Evolutionary conservation across 2,888 invertebrate genomes (phyloP), one percentile per base, ranked within the genome.

Genomic region (Microdon myrmicae): DNA sequence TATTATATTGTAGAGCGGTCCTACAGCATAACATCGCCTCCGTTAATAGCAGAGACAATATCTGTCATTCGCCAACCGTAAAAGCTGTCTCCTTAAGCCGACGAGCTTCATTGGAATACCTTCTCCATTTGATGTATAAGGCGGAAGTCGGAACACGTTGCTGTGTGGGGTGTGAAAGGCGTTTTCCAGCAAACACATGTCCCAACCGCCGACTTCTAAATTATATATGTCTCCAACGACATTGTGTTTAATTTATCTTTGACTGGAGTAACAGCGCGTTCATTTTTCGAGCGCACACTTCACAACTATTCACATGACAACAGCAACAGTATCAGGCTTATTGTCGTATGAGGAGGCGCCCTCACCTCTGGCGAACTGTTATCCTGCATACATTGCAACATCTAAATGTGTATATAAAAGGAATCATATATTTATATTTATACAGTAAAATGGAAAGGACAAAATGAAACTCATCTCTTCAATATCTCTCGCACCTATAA

Each of bases 401-500:
- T 20, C 13, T 35, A 49, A 55, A 49, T 45, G 20, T 44, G 29
- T 44, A 35, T 17, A 37, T 19, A 49, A 44, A 28, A 58, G 35
- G 31, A 38, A 39, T 35, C 28, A 32, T n/a, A 32, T 26, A 34
- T 9, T 3, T n/a, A n/a, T n/a, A n/a, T n/a, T n/a, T n/a, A n/a
- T n/a, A n/a, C n/a, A n/a, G n/a, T n/a, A n/a, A n/a, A n/a, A n/a
- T n/a, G n/a, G n/a, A 38, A 3, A 25, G 35, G 26, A 45, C 34
- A 45, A 39, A 45, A 49, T 58, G 45, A 58, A 58, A 56, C 64
- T 45, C 64, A 58, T 64, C 64, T 58, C 64, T 58, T 53, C 64
- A 58, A 64, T 64, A 64, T 64, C 64, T 53, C 58, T 56, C 58
- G 53, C 58, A 64, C 64, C 64, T 64, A 64, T 64, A 64, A 64